phyloP scores from a whole-genome alignment of 2,888 invertebrate species.

The Diaperis boleti region DNA sequence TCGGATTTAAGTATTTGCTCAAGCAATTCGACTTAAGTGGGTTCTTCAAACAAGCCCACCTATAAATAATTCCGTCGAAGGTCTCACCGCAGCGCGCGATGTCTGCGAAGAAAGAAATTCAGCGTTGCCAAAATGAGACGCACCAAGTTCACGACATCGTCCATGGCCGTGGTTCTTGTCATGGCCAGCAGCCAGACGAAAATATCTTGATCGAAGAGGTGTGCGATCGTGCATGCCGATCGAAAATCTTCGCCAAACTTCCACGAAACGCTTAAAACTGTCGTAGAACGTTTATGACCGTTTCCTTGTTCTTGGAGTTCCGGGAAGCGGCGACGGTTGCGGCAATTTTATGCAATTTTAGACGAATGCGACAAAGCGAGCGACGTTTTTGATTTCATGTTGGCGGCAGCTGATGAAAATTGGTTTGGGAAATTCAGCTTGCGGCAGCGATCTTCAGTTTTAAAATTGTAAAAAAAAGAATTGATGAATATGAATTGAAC shows the following conservation, averaged over 20 bases:
- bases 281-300: neutral
- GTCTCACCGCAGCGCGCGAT: slow-evolving; percentile 41
- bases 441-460: no score
- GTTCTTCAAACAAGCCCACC: slow-evolving; percentile 48
- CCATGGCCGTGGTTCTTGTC: slow-evolving; percentile 55
- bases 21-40: slow-evolving; percentile 42
- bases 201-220: slow-evolving; percentile 48
- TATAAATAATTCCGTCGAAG: slow-evolving; percentile 46
- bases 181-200: slow-evolving; percentile 61
- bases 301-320: slow-evolving; percentile 8
- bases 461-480: no score
- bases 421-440: no score
- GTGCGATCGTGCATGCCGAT: slow-evolving; percentile 10
- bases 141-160: slow-evolving; percentile 54
- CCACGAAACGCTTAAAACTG: slow-evolving; percentile 19
- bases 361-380: slow-evolving; percentile 12
- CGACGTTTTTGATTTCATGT: no score
- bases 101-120: slow-evolving; percentile 30
- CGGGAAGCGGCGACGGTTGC: neutral
- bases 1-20: slow-evolving; percentile 29
- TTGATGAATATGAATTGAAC: no score
- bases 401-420: no score
- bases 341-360: slow-evolving; percentile 28
- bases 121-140: slow-evolving; percentile 46
- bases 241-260: slow-evolving; percentile 1